Conservation (phyloP, 2,888 invertebrate genomes). For the Trichopoda pennipes region DNA sequence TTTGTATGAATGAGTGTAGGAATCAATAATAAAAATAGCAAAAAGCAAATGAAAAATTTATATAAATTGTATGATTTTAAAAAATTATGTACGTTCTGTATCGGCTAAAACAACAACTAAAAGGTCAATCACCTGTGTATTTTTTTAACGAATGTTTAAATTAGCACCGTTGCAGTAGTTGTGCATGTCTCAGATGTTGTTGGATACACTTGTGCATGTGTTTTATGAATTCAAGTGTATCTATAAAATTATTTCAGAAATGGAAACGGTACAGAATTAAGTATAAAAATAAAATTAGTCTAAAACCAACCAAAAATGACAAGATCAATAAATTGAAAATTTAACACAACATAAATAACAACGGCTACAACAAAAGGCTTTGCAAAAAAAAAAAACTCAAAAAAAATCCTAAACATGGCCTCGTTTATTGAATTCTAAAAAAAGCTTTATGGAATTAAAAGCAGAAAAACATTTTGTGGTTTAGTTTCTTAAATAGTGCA, state of each 20-base stretch:
- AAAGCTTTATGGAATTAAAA: neutral
- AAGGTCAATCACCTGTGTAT: constrained; percentile 64
- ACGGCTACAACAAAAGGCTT: constrained; percentile 2
- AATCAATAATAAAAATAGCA: constrained; percentile 4
- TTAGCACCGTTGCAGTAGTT: constrained; percentile 22
- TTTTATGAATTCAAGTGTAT: constrained; percentile 36
- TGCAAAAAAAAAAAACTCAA: neutral
- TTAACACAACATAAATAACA: constrained; percentile 7
- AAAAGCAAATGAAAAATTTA: constrained; percentile 13
- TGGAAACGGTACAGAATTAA: constrained; percentile 32
- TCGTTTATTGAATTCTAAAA: constrained; percentile 36
- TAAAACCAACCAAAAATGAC: constrained; percentile 29
- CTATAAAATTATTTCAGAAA: constrained; percentile 21
- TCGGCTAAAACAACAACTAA: constrained; percentile 8
- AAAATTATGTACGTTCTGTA: constrained; percentile 20
- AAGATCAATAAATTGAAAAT: constrained; percentile 51
- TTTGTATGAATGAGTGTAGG: constrained; percentile 2
- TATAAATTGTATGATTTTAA: constrained; percentile 39
- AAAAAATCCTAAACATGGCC: constrained; percentile 31
- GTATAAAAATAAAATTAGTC: constrained; percentile 12
- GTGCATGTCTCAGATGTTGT: constrained; percentile 19
- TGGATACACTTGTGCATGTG: neutral
- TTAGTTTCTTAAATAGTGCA: constrained; percentile 25
- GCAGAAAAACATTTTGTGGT: neutral
- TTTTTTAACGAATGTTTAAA: constrained; percentile 16